Evolutionary conservation across 1,140 invertebrate genomes (phyloP), one percentile per base, ranked within the genome.

Genomic region (Leptestheria dahalacensis): DNA sequence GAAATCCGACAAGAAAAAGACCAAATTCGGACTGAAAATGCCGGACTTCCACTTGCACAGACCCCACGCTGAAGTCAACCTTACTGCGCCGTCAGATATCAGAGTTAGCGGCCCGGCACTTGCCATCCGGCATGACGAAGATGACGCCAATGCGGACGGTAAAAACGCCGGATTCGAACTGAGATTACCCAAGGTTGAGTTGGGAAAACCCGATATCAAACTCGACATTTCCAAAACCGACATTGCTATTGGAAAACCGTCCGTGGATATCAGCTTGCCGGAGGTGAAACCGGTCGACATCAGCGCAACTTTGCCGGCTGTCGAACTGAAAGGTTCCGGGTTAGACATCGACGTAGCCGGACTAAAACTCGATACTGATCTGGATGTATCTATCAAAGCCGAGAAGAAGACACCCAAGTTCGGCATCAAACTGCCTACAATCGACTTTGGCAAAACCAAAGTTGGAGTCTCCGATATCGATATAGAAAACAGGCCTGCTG

Each of bases 11-110:
- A 24, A 23, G 47, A 60, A 60, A 15, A 49, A 49, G 11, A 51
- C 26, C 3, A 60, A 60, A 53, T 33, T 60, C 11, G 49, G 48
- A 2, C 28, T 60, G 21, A 60, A 60, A 23, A 60, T 60, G 58
- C 58, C 58, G 4, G n/a, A 60, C 10, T 55, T 55, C 24, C 25
- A 55, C 1, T 51, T 51, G 21, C 2, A 24, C 12, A 51, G 26
- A 18, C 49, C 49, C n/a, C 49, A 51, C 49, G 3, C 49, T 12
- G 49, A 51, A 11, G 18, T 51, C 10, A 51, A 51, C n/a, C 1
- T 51, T 12, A 12, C 49, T 0, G n/a, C 21, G 1, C 1, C 49
- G 49, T 10, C 21, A 51, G 49, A 51, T 23, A 51, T 51, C 49
- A 1, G 26, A 51, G 3, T 51, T 51, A 23, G 21, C 49, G 2